Percentiles rank a stretch among this genome's conserved stretches.
These are phyloP conservation scores for Corythornis cristatus DNA, from an alignment of 2,113 vertebrate species.

Conservation along the genomic window DNA sequence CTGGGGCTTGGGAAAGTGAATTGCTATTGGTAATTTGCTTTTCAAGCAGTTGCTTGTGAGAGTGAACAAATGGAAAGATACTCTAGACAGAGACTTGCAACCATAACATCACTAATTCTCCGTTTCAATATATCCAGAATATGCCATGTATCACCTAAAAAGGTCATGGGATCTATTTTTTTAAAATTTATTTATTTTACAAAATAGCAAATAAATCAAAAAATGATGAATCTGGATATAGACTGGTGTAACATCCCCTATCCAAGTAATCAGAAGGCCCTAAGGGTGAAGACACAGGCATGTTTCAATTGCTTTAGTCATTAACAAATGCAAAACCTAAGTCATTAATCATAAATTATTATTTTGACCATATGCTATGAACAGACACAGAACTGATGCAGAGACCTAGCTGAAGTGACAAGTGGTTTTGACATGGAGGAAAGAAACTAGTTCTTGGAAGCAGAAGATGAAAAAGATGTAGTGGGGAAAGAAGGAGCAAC, in stretches of 20 bases:
- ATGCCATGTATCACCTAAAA: not conserved
- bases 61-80: not conserved
- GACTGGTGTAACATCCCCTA: not conserved
- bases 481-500: not conserved
- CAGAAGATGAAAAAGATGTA: not conserved
- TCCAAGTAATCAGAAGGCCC: not conserved
- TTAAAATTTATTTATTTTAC: not conserved
- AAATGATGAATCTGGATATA: not conserved
- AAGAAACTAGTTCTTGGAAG: not conserved
- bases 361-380: not conserved
- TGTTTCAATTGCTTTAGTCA: not conserved
- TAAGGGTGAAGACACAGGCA: not conserved
- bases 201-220: not conserved
- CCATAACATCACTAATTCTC: not conserved
- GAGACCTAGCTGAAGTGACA: not conserved
- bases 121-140: not conserved
- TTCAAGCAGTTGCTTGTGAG: not conserved
- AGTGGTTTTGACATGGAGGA: not conserved
- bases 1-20: not conserved
- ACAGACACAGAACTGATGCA: not conserved
- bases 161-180: not conserved
- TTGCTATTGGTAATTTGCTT: not conserved
- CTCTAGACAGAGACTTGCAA: not conserved
- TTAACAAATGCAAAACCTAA: not conserved
- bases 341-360: not conserved